A percentile compares a stretch with the other conserved stretches of the same genome.
phyloP scores from a whole-genome alignment of 1,140 invertebrate species.

The Pogonus chalceus region DNA sequence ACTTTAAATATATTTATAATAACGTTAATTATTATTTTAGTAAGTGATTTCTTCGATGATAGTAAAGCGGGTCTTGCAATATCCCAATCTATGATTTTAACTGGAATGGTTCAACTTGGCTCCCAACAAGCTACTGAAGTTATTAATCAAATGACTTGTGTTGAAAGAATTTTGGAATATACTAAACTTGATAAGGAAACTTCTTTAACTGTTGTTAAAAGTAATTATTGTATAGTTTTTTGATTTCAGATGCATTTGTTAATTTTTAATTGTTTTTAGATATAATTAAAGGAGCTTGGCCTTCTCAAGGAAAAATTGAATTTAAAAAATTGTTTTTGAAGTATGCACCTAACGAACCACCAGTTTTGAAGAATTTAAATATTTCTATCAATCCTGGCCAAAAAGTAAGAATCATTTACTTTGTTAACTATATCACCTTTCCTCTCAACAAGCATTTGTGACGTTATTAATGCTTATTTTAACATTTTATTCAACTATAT shows the following conservation, averaged over 20 bases:
- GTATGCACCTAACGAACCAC: constrained; percentile 50
- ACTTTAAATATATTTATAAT: background rate
- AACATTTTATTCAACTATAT: too few relatives aligned
- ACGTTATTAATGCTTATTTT: too few relatives aligned
- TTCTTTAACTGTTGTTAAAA: constrained; percentile 32
- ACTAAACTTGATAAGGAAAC: constrained; percentile 51
- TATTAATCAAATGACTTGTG: constrained; percentile 74
- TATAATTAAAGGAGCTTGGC: constrained; percentile 21
- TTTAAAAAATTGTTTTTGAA: constrained; percentile 55
- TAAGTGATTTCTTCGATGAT: constrained; percentile 20
- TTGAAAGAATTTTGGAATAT: constrained; percentile 70
- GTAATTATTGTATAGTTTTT: constrained; percentile 26
- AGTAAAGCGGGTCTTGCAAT: constrained; percentile 70
- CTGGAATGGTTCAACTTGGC: constrained; percentile 77
- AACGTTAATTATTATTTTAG: background rate
- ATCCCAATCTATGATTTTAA: constrained; percentile 70
- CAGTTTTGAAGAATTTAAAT: constrained; percentile 59
- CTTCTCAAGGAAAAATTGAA: constrained; percentile 35
- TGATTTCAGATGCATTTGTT: background rate
- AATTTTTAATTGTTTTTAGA: background rate
- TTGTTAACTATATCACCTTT: too few relatives aligned
- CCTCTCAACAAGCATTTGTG: too few relatives aligned
- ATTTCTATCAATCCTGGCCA: constrained; percentile 50
- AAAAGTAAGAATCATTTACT: constrained; percentile 52
- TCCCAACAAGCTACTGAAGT: constrained; percentile 74